Conservation (phyloP, 2,113 vertebrate species). For the Ailurus styani region DNA sequence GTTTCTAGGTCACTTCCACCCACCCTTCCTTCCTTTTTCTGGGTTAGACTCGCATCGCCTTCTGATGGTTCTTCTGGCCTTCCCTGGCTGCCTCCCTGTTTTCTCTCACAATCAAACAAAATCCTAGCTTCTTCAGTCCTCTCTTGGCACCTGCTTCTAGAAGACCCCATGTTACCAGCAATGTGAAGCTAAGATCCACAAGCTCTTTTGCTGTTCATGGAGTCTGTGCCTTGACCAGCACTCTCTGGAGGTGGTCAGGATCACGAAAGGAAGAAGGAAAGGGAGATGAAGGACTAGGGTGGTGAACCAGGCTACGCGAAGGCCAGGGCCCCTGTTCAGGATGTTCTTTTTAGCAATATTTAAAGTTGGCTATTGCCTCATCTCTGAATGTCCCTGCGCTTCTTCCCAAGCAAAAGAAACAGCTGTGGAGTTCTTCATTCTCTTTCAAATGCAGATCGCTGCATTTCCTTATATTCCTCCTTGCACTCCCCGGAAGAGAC, state of each 20-base stretch:
- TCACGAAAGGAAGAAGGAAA: neutral
- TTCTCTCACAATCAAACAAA: neutral
- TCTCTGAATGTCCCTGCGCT: neutral
- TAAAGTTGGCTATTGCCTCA: neutral
- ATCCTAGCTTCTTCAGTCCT: neutral
- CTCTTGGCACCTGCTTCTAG: neutral
- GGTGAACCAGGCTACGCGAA: neutral
- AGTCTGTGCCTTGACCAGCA: neutral
- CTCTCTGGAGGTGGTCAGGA: neutral
- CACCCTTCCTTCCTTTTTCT: neutral
- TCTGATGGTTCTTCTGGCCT: neutral
- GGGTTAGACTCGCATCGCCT: neutral
- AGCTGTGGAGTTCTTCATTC: neutral
- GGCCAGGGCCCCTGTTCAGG: neutral
- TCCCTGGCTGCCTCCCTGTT: neutral
- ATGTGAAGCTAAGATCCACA: neutral
- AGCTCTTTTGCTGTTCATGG: neutral
- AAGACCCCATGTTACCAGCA: neutral
- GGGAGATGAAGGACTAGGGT: neutral
- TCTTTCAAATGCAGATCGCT: constrained; percentile 26
- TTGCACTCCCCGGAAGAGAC: neutral
- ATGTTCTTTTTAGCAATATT: neutral
- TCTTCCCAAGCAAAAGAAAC: neutral
- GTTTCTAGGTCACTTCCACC: neutral
- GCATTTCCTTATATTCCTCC: neutral